Evolutionary conservation across 1,140 invertebrate species (phyloP).

Genomic region (Platyscapa corneri): DNA sequence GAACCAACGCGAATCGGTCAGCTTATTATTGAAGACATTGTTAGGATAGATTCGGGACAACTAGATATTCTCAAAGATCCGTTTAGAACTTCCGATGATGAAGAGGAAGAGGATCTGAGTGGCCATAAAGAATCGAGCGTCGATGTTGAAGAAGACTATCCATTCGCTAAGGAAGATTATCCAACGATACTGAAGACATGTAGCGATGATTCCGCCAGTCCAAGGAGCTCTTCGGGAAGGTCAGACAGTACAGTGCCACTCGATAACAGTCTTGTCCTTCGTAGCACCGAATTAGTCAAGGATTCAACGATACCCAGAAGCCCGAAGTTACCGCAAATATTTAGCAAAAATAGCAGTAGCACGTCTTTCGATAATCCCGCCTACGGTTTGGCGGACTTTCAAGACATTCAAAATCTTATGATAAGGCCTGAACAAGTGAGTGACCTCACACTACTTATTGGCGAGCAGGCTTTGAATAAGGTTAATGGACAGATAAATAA

Average conservation of each 20-base stretch:
- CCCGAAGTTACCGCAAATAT: conserved; percentile 29
- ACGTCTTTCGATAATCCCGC: conserved; percentile 72
- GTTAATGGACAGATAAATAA: conserved; percentile 14
- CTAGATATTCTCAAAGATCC: conserved; percentile 56
- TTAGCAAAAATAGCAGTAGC: conserved; percentile 50
- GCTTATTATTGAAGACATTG: conserved; percentile 24
- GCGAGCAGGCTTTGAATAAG: conserved; percentile 58
- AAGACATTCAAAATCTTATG: conserved; percentile 63
- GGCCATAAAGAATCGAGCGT: conserved; percentile 67
- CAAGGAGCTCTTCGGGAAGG: conserved; percentile 69
- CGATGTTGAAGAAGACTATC: conserved; percentile 71
- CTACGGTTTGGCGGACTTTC: conserved; percentile 67
- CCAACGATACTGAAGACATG: conserved; percentile 72
- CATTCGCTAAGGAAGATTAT: conserved; percentile 72
- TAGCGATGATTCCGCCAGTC: conserved; percentile 71
- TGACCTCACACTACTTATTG: conserved; percentile 65
- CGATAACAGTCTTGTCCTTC: conserved; percentile 64
- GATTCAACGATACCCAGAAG: conserved; percentile 3
- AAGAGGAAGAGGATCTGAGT: conserved; percentile 2
- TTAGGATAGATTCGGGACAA: conserved; percentile 23
- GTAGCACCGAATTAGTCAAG: conserved; percentile 18
- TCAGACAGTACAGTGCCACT: conserved; percentile 71
- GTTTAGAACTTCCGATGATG: conserved; percentile 56
- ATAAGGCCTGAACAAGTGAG: conserved; percentile 66
- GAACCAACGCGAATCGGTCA: conserved; percentile 3